Percentiles rank a stretch among this genome's conserved stretches.
Evolutionary conservation across 2,113 vertebrate genomes (phyloP).

Genomic region (Cyphomyrus discorhynchus): DNA sequence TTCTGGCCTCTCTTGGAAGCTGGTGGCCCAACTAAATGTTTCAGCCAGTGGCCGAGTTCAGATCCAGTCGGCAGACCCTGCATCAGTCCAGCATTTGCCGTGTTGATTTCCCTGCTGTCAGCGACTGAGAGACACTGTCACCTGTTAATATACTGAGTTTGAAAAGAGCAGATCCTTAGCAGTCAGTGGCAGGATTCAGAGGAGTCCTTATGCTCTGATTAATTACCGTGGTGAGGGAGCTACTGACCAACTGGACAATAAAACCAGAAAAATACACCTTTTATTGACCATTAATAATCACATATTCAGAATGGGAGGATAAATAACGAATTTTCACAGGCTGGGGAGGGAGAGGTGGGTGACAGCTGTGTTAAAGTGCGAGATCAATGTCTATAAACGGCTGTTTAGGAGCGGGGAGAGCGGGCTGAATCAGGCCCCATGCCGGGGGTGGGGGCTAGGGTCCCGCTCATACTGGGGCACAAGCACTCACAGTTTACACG

Average conservation of each 20-base stretch:
- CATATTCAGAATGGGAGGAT: conserved; percentile 33
- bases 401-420: conserved; percentile 43
- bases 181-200: neutral
- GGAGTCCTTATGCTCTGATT: neutral
- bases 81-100: neutral
- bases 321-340: neutral
- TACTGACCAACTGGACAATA: conserved; percentile 28
- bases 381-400: conserved; percentile 64
- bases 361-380: conserved; percentile 47
- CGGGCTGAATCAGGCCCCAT: conserved; percentile 51
- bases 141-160: neutral
- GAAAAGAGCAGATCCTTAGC: neutral
- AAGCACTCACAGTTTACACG: conserved; percentile 5
- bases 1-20: neutral
- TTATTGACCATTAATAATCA: conserved; percentile 53
- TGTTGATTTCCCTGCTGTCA: neutral
- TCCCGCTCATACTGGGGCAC: conserved; percentile 35
- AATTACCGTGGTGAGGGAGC: conserved; percentile 27
- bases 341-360: neutral
- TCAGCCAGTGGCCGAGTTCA: neutral
- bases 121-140: neutral
- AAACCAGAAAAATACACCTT: conserved; percentile 24
- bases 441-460: conserved; percentile 44
- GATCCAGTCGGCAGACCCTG: neutral
- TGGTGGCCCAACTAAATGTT: neutral